Evolutionary conservation across 2,888 invertebrate species (phyloP), one percentile per base, ranked within the genome.

Genomic region (Hylaea fasciaria): DNA sequence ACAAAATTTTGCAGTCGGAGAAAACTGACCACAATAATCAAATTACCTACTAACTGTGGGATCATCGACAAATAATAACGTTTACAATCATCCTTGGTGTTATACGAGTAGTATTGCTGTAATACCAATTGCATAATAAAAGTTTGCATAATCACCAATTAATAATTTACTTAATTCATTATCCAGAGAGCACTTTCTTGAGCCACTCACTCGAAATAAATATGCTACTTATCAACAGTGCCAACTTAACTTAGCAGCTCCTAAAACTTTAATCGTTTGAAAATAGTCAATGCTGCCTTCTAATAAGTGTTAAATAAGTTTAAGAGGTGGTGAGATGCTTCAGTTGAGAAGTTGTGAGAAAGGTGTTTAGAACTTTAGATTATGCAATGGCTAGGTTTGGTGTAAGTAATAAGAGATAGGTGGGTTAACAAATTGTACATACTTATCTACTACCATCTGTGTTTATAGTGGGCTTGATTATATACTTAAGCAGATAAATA

Each of bases 381-480:
- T 62, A 62, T 49, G 61, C 61, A 62, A 62, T 52, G 29, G 7
- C 2, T 12, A 45, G 28, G 35, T 49, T 16, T 69, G 74, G 76
- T 40, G 1, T 52, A 70, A 75, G 65, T 44, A n/a, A 72, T 28
- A 62, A 69, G 67, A 61, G 47, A 32, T 11, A 4, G 12, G 48
- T 5, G 43, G 13, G 12, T 49, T 35, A 4, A n/a, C 12, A 22
- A 22, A 3, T 5, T 3, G 22, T 22, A 22, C 22, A 22, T 3
- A 22, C 22, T 22, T 22, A n/a, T n/a, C n/a, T n/a, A n/a, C 22
- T 22, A 22, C n/a, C n/a, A n/a, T n/a, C n/a, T n/a, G n/a, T n/a
- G n/a, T n/a, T n/a, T n/a, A n/a, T n/a, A n/a, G n/a, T n/a, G n/a
- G n/a, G n/a, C n/a, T n/a, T n/a, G n/a, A n/a, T n/a, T n/a, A n/a